These are phyloP conservation scores for Adrianichthys oophorus DNA, from an alignment of 2,797 vertebrate species.

Conservation along the genomic window DNA sequence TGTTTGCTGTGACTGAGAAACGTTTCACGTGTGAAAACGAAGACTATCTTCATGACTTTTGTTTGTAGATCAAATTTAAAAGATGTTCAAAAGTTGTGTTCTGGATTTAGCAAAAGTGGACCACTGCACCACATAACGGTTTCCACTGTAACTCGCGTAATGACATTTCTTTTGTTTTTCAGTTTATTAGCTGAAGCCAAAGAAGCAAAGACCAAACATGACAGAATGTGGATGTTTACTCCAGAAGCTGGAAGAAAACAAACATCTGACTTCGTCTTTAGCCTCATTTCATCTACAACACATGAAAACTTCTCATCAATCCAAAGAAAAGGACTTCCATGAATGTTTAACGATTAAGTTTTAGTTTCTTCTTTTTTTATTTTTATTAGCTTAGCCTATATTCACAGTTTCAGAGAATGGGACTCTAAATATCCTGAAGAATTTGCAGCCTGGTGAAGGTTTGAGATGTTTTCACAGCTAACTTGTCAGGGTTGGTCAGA, in stretches of 20 bases:
- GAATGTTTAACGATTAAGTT: constrained; percentile 95
- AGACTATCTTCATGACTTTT: background rate
- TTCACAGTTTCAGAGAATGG: constrained; percentile 73
- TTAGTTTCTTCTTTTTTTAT: constrained; percentile 48
- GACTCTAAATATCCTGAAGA: constrained; percentile 13
- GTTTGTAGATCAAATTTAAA: background rate
- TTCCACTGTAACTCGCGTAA: constrained; percentile 3
- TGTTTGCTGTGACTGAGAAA: too few relatives aligned
- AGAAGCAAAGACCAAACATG: constrained; percentile 4
- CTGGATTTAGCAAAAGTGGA: constrained; percentile 2
- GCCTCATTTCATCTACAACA: constrained; percentile 78
- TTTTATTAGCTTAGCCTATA: background rate
- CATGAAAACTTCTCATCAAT: constrained; percentile 74
- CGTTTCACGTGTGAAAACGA: too few relatives aligned
- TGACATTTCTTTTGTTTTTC: background rate
- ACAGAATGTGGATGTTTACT: constrained; percentile 8
- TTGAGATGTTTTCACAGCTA: too few relatives aligned
- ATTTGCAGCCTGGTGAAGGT: too few relatives aligned
- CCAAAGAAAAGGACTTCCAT: constrained; percentile 89
- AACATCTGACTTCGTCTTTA: constrained; percentile 63
- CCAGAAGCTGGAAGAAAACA: constrained; percentile 17
- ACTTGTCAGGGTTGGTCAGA: too few relatives aligned
- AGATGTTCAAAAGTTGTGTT: background rate
- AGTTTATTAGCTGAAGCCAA: background rate
- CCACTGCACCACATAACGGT: constrained; percentile 8